These are phyloP conservation scores for Cryptocephalus moraei DNA, from an alignment of 2,888 invertebrate species.

Conservation along the genomic window DNA sequence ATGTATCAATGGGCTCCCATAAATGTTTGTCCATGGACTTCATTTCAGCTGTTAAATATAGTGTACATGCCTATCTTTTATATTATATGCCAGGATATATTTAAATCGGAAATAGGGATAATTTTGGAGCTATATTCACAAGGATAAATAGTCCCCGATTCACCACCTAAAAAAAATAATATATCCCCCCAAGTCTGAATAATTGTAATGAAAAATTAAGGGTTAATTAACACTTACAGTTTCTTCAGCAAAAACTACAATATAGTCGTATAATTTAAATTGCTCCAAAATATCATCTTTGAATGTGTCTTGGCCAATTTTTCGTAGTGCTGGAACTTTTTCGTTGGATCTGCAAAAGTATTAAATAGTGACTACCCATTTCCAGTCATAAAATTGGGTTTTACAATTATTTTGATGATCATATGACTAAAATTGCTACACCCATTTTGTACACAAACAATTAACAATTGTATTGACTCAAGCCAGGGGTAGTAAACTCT, in stretches of 20 bases:
- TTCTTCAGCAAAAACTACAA: slow-evolving; percentile 43
- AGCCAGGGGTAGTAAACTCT: background rate
- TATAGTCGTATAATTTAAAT: slow-evolving; percentile 30
- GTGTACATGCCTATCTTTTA: no score
- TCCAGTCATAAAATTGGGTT: no score
- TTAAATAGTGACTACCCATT: background rate
- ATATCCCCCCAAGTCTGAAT: background rate
- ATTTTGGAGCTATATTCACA: background rate
- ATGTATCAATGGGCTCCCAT: no score
- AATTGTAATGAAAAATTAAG: background rate
- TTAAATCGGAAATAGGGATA: no score
- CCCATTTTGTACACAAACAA: background rate
- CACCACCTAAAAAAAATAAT: background rate
- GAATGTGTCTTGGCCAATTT: slow-evolving; percentile 31
- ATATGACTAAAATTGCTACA: slow-evolving; percentile 1
- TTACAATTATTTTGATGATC: background rate
- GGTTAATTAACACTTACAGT: slow-evolving; percentile 32
- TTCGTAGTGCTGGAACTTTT: slow-evolving; percentile 31
- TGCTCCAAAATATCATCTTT: slow-evolving; percentile 27
- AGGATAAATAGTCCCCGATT: background rate
- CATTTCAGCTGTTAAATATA: no score
- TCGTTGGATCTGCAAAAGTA: slow-evolving; percentile 21
- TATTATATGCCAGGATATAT: no score
- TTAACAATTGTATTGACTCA: background rate
- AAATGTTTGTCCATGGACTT: no score